Percentiles rank a stretch among this genome's conserved stretches.
Conservation (phyloP, 2,888 invertebrate genomes). For the Teinopalpus imperialis region DNA sequence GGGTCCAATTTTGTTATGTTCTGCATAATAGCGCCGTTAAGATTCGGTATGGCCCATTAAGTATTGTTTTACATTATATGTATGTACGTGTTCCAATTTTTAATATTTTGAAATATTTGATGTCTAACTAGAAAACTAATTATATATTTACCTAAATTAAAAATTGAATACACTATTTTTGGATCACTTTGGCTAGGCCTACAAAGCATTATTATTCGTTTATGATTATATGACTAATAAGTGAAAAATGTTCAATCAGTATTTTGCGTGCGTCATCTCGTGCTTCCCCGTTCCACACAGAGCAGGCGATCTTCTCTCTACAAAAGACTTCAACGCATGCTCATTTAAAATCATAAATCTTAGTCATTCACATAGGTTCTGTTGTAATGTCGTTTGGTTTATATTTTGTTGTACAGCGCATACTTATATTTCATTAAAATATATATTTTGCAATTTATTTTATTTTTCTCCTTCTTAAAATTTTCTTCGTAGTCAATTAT, state of each 20-base stretch:
- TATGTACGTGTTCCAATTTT: slow-evolving; percentile 12
- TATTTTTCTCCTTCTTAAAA: too few relatives aligned
- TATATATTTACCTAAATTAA: too few relatives aligned
- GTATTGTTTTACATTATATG: background rate
- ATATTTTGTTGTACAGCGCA: too few relatives aligned
- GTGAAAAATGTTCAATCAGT: slow-evolving; percentile 6
- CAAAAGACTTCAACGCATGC: slow-evolving; percentile 70
- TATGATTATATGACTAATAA: slow-evolving; percentile 15
- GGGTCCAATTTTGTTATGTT: slow-evolving; percentile 26
- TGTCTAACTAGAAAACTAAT: too few relatives aligned
- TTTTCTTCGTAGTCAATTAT: too few relatives aligned
- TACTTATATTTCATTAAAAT: slow-evolving; percentile 8
- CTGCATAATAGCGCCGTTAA: background rate
- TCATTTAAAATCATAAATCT: slow-evolving; percentile 28
- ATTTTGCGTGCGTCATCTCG: slow-evolving; percentile 6
- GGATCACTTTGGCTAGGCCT: too few relatives aligned
- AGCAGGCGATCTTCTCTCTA: slow-evolving; percentile 31
- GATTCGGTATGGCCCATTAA: slow-evolving; percentile 12
- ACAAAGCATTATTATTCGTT: too few relatives aligned
- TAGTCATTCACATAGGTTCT: slow-evolving; percentile 15
- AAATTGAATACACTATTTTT: too few relatives aligned
- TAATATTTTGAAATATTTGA: too few relatives aligned
- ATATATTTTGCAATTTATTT: too few relatives aligned
- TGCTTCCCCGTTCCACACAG: background rate
- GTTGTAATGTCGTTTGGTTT: slow-evolving; percentile 1